Conservation (phyloP, 1,140 invertebrate species). For the Bursaphelenchus mucronatus region DNA sequence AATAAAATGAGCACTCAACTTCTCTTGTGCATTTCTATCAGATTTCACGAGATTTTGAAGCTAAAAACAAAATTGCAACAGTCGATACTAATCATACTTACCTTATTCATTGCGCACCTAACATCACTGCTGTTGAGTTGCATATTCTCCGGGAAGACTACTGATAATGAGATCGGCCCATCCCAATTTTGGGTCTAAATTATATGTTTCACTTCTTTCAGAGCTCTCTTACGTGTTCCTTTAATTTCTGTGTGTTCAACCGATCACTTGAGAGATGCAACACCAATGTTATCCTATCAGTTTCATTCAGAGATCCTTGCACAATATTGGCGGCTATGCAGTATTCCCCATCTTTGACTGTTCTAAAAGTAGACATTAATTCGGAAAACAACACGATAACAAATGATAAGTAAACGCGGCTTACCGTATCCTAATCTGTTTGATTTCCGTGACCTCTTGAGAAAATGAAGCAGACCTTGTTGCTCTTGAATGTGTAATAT, state of each 20-base stretch:
- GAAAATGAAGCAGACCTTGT: too few relatives aligned
- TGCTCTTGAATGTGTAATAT: too few relatives aligned
- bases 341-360: slow-evolving; percentile 11
- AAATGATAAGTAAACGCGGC: too few relatives aligned
- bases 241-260: background rate
- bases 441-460: too few relatives aligned
- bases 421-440: too few relatives aligned
- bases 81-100: background rate
- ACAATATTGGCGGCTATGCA: slow-evolving; percentile 19
- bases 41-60: slow-evolving; percentile 4
- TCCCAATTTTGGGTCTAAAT: slow-evolving; percentile 17
- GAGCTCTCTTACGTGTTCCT: slow-evolving; percentile 8
- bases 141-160: slow-evolving; percentile 11
- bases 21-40: background rate
- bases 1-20: slow-evolving; percentile 21
- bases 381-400: too few relatives aligned
- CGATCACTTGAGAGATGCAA: slow-evolving; percentile 17
- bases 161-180: slow-evolving; percentile 16
- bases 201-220: background rate
- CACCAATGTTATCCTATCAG: slow-evolving; percentile 5
- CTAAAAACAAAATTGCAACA: slow-evolving; percentile 5
- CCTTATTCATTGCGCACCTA: slow-evolving; percentile 4
- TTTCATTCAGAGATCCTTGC: slow-evolving; percentile 8
- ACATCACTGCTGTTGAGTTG: slow-evolving; percentile 9
- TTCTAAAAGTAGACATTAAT: slow-evolving; percentile 9